phyloP scores from a whole-genome alignment of 2,888 invertebrate species.

The Argynnis bischoffii region DNA sequence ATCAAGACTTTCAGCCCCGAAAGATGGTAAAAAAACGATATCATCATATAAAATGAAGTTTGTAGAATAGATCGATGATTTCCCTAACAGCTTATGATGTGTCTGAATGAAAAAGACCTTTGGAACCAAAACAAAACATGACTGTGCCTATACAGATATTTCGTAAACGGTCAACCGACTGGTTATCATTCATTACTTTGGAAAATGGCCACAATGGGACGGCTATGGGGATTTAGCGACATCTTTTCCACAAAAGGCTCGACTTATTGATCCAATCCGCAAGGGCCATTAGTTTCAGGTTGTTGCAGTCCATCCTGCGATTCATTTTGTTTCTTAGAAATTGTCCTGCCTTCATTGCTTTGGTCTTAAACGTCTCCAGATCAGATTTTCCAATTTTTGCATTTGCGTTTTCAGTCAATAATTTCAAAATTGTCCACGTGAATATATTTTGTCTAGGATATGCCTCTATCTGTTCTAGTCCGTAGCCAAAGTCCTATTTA shows the following conservation, averaged over 20 bases:
- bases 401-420: too few relatives aligned
- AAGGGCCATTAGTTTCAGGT: too few relatives aligned
- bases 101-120: slow-evolving; percentile 37
- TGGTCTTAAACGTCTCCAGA: too few relatives aligned
- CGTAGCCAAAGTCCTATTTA: too few relatives aligned
- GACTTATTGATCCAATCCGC: background rate
- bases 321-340: too few relatives aligned
- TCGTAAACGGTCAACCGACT: slow-evolving; percentile 60
- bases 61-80: slow-evolving; percentile 22
- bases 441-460: too few relatives aligned
- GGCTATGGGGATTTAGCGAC: too few relatives aligned
- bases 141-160: slow-evolving; percentile 56
- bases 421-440: too few relatives aligned
- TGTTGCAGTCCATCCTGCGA: too few relatives aligned
- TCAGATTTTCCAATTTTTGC: too few relatives aligned
- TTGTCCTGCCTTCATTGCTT: too few relatives aligned
- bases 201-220: background rate
- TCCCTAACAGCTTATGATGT: slow-evolving; percentile 23
- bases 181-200: slow-evolving; percentile 62
- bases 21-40: slow-evolving; percentile 78
- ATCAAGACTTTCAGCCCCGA: slow-evolving; percentile 82
- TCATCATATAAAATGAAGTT: slow-evolving; percentile 59
- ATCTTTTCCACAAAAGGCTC: background rate
- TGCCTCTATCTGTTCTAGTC: too few relatives aligned
- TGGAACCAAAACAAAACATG: slow-evolving; percentile 50